Base-by-base conservation (phyloP, 2,113 vertebrate species). In the Hippocampus guttulatus region DNA sequence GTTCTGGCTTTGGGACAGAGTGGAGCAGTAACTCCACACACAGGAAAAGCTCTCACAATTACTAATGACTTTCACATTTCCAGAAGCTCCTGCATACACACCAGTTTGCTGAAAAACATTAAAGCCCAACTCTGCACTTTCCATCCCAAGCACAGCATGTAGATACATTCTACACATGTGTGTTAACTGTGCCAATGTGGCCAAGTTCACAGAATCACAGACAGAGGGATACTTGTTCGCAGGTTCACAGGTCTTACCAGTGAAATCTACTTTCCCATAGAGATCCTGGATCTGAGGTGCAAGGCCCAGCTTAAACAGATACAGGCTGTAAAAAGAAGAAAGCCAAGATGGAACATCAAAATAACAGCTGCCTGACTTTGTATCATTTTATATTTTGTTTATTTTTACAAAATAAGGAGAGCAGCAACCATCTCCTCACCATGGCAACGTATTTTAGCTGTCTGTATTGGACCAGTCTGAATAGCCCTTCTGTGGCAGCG, bases 211-310 rank as follows among this genome's bases (percentile, higher is more conserved):
- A 4, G 11, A 45, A 65, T 65, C n/a, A 4, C 40, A 40, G 12
- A 45, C 70, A 58, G 41, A 69, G 73, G 0, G 38, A 68, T 33
- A 49, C 63, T 64, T 64, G 63, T 65, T 65, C 16, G 12, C 41
- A 18, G 30, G 64, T 45, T 75, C 2, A 3, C 6, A 4, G 33
- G 55, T 70, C 92, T 95, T 85, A 98, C 97, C 97, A 88, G 97
- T 99, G 86, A 99, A 99, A 83, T 95, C 96, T 8, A 98, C 96
- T 84, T 99, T 99, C 74, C 97, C 97, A 62, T 98, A 99, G 38
- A 99, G 93, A 84, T 99, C 96, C 88, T 98, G 94, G 84, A 99
- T 99, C 91, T 99, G 96, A 1, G 96, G 97, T 0, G 96, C 97
- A 76, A 99, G 91, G 57, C 97, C 97, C 33, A 99, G 91, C 87